phyloP scores from a whole-genome alignment of 2,113 vertebrate genomes.

The Bubo scandiacus region DNA sequence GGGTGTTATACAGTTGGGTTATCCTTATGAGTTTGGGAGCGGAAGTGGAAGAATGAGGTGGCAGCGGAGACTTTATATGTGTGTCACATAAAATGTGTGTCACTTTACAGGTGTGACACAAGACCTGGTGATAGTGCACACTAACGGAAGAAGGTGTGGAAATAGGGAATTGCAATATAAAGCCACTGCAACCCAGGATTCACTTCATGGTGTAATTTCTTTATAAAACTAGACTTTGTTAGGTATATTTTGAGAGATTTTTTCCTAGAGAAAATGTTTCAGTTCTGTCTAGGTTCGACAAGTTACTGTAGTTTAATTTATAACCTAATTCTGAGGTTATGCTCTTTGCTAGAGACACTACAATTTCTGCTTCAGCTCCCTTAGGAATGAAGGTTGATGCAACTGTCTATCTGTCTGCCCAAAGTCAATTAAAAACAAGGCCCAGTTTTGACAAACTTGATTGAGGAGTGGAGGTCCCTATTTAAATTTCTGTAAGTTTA shows the following conservation, averaged over 20 bases:
- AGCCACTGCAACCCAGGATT: background rate
- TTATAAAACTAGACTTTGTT: background rate
- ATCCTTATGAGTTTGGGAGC: background rate
- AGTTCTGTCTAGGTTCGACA: background rate
- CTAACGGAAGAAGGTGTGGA: background rate
- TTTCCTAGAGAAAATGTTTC: background rate
- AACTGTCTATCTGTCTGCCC: background rate
- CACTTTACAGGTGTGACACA: background rate
- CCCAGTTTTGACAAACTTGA: background rate
- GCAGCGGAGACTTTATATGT: background rate
- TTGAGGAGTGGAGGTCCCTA: background rate
- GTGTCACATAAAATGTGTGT: no score
- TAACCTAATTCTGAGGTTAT: background rate
- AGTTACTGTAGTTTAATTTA: background rate
- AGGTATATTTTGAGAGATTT: background rate
- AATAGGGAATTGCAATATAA: background rate
- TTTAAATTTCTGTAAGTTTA: background rate
- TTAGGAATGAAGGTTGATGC: background rate
- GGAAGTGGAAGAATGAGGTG: background rate
- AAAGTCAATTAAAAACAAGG: background rate
- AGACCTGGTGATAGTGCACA: background rate
- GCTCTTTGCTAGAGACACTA: background rate
- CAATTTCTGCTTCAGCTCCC: background rate
- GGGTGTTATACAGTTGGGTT: background rate
- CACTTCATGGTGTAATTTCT: background rate